Percentiles rank a stretch among this genome's conserved stretches.
phyloP scores from a whole-genome alignment of 2,888 invertebrate genomes.

The Nymphalis c-album region DNA sequence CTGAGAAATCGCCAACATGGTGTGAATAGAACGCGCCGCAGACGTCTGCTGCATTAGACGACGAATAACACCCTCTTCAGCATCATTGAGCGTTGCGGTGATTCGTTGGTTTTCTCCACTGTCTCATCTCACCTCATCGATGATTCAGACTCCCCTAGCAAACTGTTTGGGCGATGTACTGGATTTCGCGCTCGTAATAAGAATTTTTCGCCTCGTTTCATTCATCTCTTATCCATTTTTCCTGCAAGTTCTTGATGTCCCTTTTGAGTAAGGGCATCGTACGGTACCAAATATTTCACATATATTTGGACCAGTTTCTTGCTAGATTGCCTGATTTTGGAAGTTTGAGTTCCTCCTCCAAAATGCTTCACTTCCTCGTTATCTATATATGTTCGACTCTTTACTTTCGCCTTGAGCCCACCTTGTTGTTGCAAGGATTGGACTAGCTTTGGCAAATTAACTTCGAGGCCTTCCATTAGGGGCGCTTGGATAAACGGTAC shows the following conservation, averaged over 20 bases:
- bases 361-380: slow-evolving; percentile 93
- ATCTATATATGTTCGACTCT: slow-evolving; percentile 60
- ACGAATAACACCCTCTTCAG: slow-evolving; percentile 87
- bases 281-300: too few species aligned
- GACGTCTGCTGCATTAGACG: slow-evolving; percentile 29
- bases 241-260: too few species aligned
- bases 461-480: slow-evolving; percentile 88
- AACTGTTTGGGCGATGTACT: slow-evolving; percentile 50
- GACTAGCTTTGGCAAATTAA: slow-evolving; percentile 92
- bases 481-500: slow-evolving; percentile 88
- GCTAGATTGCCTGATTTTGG: slow-evolving; percentile 90
- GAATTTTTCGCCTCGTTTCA: too few species aligned
- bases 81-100: slow-evolving; percentile 71
- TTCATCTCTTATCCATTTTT: too few species aligned
- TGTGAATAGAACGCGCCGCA: too few species aligned
- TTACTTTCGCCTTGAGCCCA: slow-evolving; percentile 90
- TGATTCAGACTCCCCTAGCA: slow-evolving; percentile 53
- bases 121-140: slow-evolving; percentile 67
- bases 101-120: slow-evolving; percentile 62
- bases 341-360: slow-evolving; percentile 94
- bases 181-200: slow-evolving; percentile 44
- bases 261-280: too few species aligned
- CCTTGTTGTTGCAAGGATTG: slow-evolving; percentile 92
- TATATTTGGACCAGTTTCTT: slow-evolving; percentile 43
- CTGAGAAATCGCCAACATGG: too few species aligned